These are phyloP conservation scores for Lepidothrix coronata DNA, from an alignment of 2,113 vertebrate genomes.

Conservation along the genomic window DNA sequence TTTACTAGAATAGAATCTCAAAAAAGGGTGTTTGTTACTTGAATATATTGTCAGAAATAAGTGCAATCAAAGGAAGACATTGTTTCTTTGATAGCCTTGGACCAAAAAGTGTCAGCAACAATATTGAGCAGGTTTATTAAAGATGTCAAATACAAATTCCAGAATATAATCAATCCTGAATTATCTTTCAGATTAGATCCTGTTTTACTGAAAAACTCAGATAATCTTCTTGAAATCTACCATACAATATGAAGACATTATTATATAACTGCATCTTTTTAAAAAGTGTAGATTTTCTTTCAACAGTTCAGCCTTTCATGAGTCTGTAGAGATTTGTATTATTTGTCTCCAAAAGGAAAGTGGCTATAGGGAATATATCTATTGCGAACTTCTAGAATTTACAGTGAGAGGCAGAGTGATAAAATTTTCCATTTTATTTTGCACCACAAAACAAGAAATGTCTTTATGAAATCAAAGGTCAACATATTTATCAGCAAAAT, in stretches of 20 bases:
- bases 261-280: background rate
- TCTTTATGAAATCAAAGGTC: background rate
- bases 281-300: background rate
- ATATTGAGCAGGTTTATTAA: background rate
- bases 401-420: background rate
- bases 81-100: background rate
- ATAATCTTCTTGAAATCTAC: background rate
- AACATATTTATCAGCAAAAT: background rate
- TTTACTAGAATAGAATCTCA: background rate
- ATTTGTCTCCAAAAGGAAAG: background rate
- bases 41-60: background rate
- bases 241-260: conserved; percentile 29
- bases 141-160: background rate
- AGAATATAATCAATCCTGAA: background rate
- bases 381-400: background rate
- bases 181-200: background rate
- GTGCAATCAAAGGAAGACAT: background rate
- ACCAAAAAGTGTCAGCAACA: background rate
- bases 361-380: background rate
- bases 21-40: background rate
- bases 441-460: background rate
- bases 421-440: background rate
- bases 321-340: background rate
- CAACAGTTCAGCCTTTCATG: background rate
- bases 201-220: background rate